These are phyloP conservation scores for Naja naja DNA, from an alignment of 2,113 vertebrate species.

Conservation along the genomic window DNA sequence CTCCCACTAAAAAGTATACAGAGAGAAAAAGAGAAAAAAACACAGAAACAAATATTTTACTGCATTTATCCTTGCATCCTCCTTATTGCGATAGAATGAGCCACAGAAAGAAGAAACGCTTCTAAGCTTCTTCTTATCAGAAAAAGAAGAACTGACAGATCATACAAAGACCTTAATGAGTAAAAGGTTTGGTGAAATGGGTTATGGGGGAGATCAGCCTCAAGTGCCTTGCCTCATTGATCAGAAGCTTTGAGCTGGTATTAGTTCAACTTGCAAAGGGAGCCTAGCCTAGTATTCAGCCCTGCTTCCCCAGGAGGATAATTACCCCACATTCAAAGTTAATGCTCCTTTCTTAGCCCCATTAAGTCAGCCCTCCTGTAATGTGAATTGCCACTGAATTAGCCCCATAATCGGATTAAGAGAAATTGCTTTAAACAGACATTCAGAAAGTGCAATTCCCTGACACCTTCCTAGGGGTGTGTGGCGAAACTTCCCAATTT, in stretches of 20 bases:
- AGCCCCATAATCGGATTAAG: constrained; percentile 69
- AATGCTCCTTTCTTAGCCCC: constrained; percentile 39
- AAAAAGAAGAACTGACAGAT: not conserved
- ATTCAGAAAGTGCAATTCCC: constrained; percentile 43
- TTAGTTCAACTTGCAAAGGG: constrained; percentile 22
- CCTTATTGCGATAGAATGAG: not conserved
- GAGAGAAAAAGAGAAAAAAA: not conserved
- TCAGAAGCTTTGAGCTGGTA: not conserved
- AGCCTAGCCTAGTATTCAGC: constrained; percentile 5
- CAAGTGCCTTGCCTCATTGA: not conserved
- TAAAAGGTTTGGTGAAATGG: not conserved
- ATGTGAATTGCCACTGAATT: constrained; percentile 54
- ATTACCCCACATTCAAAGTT: constrained; percentile 5
- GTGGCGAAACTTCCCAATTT: constrained; percentile 37
- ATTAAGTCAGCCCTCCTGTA: constrained; percentile 31
- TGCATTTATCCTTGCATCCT: not conserved
- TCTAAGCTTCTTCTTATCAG: not conserved
- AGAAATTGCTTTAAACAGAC: constrained; percentile 65
- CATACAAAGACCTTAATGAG: constrained; percentile 16
- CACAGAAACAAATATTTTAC: not conserved
- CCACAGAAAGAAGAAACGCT: not conserved
- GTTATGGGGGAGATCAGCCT: not conserved
- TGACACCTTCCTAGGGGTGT: constrained; percentile 4
- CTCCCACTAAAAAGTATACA: not conserved
- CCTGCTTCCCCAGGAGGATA: constrained; percentile 11